Evolutionary conservation across 2,113 vertebrate species (phyloP), one percentile per base, ranked within the genome.

Genomic region (Oceanites oceanicus): DNA sequence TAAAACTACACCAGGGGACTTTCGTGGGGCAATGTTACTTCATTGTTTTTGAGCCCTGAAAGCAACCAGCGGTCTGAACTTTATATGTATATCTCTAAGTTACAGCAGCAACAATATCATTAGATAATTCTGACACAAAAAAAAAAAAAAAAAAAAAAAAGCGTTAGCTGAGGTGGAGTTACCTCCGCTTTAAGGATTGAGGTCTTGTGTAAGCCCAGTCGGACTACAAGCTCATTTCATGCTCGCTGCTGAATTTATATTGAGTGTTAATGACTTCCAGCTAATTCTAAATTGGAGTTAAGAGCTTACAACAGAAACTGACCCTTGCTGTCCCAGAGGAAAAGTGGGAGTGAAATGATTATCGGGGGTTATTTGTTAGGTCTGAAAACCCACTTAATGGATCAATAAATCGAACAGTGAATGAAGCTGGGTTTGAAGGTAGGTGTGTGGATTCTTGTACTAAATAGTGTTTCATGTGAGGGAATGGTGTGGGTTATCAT

Each of bases 201-300:
- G 44, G 13, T 53, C 13, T 66, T 77, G 13, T 17, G 30, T 13
- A 84, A 89, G 7, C 13, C 47, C 68, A 67, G 61, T 29, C 4
- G 3, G 56, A 74, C 73, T 71, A 55, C 47, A 65, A 87, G 85
- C n/a, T 81, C 72, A 16, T 91, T 94, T 86, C 66, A 91, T 75
- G 47, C n/a, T 82, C 67, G 63, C 56, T 92, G 61, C n/a, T 85
- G 70, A 88, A 78, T 85, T 90, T 90, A 84, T 91, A 91, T 65
- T 32, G 52, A 85, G 88, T 72, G 81, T 44, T 97, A 94, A 94
- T 85, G 90, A 93, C 62, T 94, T 87, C 56, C 88, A 93, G 77
- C 70, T 93, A 94, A 93, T 92, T 95, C 81, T 75, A 94, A 86
- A 78, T 34, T 78, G 74, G 74, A 92, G 49, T 78, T 88, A 94